Evolutionary conservation across 2,888 invertebrate species (phyloP), one percentile per base, ranked within the genome.

Genomic region (Gortyna flavago): DNA sequence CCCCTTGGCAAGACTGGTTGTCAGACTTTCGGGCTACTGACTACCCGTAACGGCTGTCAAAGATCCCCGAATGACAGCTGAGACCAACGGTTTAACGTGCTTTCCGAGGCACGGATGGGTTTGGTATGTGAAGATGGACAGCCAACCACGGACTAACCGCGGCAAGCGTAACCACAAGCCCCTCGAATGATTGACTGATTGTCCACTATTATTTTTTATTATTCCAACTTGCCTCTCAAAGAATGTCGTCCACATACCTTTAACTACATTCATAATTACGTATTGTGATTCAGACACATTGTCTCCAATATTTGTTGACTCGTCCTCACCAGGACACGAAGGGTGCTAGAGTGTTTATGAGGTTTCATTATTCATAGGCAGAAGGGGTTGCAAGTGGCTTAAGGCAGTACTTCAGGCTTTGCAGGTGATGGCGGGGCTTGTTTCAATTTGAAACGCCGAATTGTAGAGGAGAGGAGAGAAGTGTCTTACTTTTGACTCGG

Each of bases 291-390:
- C 44, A 67, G 16, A 48, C 32, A 29, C 35, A 81, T 77, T 67
- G 67, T 62, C 57, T 72, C 13, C 51, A 62, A 65, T 62, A 66
- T 65, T 59, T 75, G 79, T 83, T 77, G 73, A 80, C 81, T 80
- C 77, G 75, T 79, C 85, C 71, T 71, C 77, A 69, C 72, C 51
- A 73, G 75, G 83, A 79, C 79, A 69, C 77, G 44, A 72, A 75
- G 85, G 79, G 80, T 66, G 81, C 72, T 54, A 35, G 73, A 93
- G 93, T 93, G 93, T 93, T 93, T 92, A 93, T 93, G 92, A 88
- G 92, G 89, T 93, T 93, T 93, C 86, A 87, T 92, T 93, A 93
- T 93, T 93, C 92, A 93, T 92, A 29, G 41, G 21, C 11, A 82
- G 71, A 75, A 79, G 79, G 81, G 86, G 90, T 88, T 83, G 73